phyloP scores from a whole-genome alignment of 2,113 vertebrate genomes.

The Peromyscus leucopus region DNA sequence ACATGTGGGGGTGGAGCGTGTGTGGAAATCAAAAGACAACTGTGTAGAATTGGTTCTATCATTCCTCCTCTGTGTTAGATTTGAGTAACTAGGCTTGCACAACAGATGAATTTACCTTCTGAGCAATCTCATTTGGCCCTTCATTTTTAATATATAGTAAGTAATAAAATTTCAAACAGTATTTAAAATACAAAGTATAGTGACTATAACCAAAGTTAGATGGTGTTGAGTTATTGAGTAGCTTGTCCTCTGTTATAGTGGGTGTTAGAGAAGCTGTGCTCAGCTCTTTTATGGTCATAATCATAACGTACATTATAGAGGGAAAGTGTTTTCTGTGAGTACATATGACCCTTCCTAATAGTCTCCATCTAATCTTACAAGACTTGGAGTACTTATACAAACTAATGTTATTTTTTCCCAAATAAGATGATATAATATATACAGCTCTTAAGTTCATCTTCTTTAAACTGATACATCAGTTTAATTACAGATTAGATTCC shows the following conservation, averaged over 20 bases:
- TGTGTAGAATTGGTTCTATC: neutral
- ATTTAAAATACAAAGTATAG: slow-evolving; percentile 34
- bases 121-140: neutral
- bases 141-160: slow-evolving; percentile 40
- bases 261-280: neutral
- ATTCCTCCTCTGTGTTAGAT: neutral
- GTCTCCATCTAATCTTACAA: neutral
- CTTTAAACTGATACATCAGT: slow-evolving; percentile 27
- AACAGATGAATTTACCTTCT: neutral
- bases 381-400: neutral
- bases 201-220: neutral
- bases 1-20: no score
- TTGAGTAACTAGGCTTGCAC: neutral
- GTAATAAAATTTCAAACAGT: slow-evolving; percentile 40
- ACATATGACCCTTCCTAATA: neutral
- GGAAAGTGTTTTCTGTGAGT: neutral
- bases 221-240: neutral
- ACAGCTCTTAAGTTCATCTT: slow-evolving; percentile 46
- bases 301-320: neutral
- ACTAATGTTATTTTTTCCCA: slow-evolving; percentile 1
- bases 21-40: neutral
- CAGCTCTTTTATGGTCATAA: neutral
- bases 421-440: neutral
- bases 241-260: neutral
- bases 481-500: neutral